Conservation (phyloP, 2,113 vertebrate species). For the Colinus virginianus region DNA sequence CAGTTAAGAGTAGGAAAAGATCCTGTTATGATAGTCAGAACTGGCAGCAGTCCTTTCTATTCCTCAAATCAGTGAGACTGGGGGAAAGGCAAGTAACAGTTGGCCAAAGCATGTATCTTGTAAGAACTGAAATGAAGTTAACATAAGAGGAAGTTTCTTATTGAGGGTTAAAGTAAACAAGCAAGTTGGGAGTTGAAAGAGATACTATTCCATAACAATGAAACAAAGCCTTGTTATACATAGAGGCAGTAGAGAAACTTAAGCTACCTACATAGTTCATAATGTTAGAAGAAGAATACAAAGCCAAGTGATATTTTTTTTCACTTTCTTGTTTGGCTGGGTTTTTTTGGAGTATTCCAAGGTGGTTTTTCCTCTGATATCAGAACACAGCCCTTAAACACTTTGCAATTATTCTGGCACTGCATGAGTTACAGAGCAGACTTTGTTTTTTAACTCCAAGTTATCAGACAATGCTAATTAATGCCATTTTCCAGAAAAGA, state of each 20-base stretch:
- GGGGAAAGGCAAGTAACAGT: not conserved
- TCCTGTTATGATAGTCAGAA: not conserved
- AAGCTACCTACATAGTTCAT: not conserved
- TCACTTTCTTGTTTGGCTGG: not conserved
- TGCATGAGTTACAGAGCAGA: not conserved
- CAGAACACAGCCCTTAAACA: not conserved
- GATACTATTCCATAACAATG: not conserved
- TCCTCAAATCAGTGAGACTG: not conserved
- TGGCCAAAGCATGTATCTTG: not conserved
- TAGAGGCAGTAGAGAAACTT: not conserved
- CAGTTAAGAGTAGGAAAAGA: not conserved
- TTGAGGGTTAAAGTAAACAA: not conserved
- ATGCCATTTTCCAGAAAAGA: not conserved
- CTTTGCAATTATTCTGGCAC: not conserved
- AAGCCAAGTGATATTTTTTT: not conserved
- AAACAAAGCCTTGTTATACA: not conserved
- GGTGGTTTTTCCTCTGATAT: not conserved
- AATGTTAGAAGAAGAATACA: not conserved
- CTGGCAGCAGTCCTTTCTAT: not conserved
- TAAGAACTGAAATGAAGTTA: not conserved
- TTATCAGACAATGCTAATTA: not conserved
- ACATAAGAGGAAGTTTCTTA: not conserved
- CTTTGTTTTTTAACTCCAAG: not conserved
- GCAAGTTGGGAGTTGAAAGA: not conserved
- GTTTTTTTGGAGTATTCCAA: not conserved